These are phyloP conservation scores for Drosophila lacteicornis DNA, from an alignment of 1,140 invertebrate genomes.

Conservation along the genomic window DNA sequence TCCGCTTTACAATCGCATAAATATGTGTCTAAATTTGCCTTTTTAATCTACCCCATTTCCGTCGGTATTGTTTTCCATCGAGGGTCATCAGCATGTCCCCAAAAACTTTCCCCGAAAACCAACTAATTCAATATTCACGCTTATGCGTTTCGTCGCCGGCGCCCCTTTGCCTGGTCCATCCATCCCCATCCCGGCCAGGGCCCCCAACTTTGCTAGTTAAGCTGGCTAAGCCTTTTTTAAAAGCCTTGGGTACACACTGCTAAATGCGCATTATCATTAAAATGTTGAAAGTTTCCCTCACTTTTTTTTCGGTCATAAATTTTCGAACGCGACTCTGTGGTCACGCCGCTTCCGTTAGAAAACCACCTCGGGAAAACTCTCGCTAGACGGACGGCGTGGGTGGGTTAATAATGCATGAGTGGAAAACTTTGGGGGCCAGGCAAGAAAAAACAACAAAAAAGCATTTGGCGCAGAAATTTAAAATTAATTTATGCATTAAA, in stretches of 20 bases:
- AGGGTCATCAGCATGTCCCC: slow-evolving; percentile 37
- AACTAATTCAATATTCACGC: slow-evolving; percentile 78
- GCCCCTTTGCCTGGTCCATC: slow-evolving; percentile 4
- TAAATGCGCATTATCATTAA: slow-evolving; percentile 84
- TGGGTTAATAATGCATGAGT: slow-evolving; percentile 71
- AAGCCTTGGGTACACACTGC: slow-evolving; percentile 81
- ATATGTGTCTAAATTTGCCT: slow-evolving; percentile 20
- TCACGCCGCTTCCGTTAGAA: slow-evolving; percentile 56
- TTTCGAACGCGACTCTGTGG: slow-evolving; percentile 56
- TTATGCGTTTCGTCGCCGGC: slow-evolving; percentile 56
- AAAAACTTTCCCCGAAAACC: slow-evolving; percentile 33
- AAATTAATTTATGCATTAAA: slow-evolving; percentile 67
- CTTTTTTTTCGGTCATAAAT: slow-evolving; percentile 70
- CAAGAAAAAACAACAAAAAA: slow-evolving; percentile 25
- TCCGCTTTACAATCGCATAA: slow-evolving; percentile 26
- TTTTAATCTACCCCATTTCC: slow-evolving; percentile 4
- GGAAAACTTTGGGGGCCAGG: slow-evolving; percentile 45
- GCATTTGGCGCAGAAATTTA: slow-evolving; percentile 53
- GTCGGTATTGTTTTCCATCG: slow-evolving; percentile 31
- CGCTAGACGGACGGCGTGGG: slow-evolving; percentile 17
- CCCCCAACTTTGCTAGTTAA: slow-evolving; percentile 78
- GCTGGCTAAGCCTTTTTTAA: slow-evolving; percentile 83
- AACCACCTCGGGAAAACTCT: slow-evolving; percentile 43
- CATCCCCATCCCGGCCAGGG: slow-evolving; percentile 1
- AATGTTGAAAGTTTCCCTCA: slow-evolving; percentile 75